These are phyloP conservation scores for Geopemphigus sp. DNA, from an alignment of 1,140 invertebrate genomes.

Conservation along the genomic window DNA sequence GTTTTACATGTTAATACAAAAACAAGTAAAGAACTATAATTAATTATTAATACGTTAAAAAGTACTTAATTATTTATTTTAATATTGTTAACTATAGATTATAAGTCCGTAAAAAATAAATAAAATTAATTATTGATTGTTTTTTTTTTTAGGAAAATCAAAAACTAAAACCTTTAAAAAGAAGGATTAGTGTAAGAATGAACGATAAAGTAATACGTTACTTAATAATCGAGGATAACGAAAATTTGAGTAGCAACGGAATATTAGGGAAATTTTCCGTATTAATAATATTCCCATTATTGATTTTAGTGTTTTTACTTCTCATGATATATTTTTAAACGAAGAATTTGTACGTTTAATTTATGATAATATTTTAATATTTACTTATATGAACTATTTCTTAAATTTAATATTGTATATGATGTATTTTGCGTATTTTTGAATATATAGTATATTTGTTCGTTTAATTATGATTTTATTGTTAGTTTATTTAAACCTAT, in stretches of 20 bases:
- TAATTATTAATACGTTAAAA: too few relatives aligned
- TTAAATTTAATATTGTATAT: not conserved
- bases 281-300: conserved; percentile 12
- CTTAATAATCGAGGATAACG: conserved; percentile 14
- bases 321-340: conserved; percentile 32
- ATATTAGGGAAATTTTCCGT: conserved; percentile 13
- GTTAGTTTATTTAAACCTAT: not conserved
- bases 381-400: not conserved
- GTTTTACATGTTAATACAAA: too few relatives aligned
- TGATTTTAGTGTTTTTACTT: conserved; percentile 38
- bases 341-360: not conserved
- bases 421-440: not conserved
- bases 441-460: not conserved
- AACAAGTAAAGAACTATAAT: too few relatives aligned
- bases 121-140: not conserved
- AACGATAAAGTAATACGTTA: not conserved
- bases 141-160: conserved; percentile 24
- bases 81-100: too few relatives aligned
- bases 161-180: not conserved
- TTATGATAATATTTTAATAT: not conserved
- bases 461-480: not conserved
- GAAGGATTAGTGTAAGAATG: not conserved
- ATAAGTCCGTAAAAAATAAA: too few relatives aligned
- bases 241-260: conserved; percentile 3
- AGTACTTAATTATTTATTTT: too few relatives aligned